Evolutionary conservation across 1,140 invertebrate genomes (phyloP).

Genomic region (Pygmarrhopalites habei): DNA sequence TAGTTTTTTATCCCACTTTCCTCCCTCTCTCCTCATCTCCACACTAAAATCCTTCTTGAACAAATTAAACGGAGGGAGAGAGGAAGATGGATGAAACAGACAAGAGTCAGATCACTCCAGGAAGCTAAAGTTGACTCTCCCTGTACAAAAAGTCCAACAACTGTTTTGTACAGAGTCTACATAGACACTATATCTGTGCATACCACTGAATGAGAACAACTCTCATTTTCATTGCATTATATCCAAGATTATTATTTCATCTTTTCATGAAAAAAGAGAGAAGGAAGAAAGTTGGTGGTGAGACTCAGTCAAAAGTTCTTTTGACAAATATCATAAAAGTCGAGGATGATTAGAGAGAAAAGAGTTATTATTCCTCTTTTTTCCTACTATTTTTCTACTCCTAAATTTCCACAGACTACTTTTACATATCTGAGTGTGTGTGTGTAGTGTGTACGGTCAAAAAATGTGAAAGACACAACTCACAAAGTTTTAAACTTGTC

Average conservation of each 20-base stretch:
- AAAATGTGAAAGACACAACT: background rate
- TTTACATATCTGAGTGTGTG: no score
- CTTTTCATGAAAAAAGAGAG: conserved; percentile 5
- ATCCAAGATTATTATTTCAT: no score
- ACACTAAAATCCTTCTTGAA: background rate
- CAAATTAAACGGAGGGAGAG: background rate
- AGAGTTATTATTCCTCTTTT: conserved; percentile 4
- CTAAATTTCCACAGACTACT: background rate
- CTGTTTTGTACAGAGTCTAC: no score
- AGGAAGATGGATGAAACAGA: conserved; percentile 6
- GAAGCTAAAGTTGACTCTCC: background rate
- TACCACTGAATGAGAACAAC: no score
- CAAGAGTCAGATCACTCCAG: conserved; percentile 5
- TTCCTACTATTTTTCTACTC: no score
- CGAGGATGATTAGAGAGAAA: conserved; percentile 24
- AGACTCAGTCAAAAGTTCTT: background rate
- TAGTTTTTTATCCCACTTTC: no score
- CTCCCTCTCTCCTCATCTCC: background rate
- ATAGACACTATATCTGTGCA: no score
- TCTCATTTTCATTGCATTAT: conserved; percentile 2
- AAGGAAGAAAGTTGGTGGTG: background rate
- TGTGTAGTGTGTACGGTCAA: no score
- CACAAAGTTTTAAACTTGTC: background rate
- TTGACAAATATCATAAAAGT: conserved; percentile 33
- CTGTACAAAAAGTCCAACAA: no score